Base-by-base conservation (phyloP, 2,888 invertebrate genomes). In the Proisotoma minuta region DNA sequence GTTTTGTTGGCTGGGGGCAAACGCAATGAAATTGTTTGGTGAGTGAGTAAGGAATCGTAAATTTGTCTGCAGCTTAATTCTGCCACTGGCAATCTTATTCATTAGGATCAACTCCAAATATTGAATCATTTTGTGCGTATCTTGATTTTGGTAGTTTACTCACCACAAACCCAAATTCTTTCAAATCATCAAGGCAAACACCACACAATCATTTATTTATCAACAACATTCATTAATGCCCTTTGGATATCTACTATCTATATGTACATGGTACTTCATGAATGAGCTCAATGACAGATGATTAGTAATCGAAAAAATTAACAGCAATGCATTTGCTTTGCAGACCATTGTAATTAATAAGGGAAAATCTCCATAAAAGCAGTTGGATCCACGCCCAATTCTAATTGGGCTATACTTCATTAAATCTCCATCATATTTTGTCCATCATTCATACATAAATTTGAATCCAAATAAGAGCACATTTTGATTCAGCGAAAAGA, bases 381-480 rank as follows among this genome's bases (percentile, higher is more conserved):
- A n/a, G n/a, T n/a, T n/a, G n/a, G n/a, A n/a, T n/a, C 50, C 59
- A 62, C 62, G 62, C 65, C 62, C 62, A 65, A 54, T 52, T 59
- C 62, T 65, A 65, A 65, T 65, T 65, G 65, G 62, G 62, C n/a
- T n/a, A n/a, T n/a, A n/a, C n/a, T n/a, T n/a, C n/a, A n/a, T n/a
- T 43, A n/a, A 43, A 18, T n/a, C 43, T 4, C 15, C 43, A 43
- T n/a, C 10, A 5, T n/a, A 43, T 43, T 15, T 43, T 43, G 20
- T 5, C 34, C 34, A 34, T 34, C 34, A 8, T 34, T 34, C n/a
- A n/a, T n/a, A n/a, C n/a, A n/a, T n/a, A n/a, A n/a, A n/a, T n/a
- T n/a, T n/a, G n/a, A n/a, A n/a, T n/a, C n/a, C n/a, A n/a, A n/a
- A n/a, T n/a, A n/a, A n/a, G n/a, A n/a, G n/a, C n/a, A n/a, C n/a